A percentile compares a stretch with the other conserved stretches of the same genome.
Evolutionary conservation across 2,888 invertebrate genomes (phyloP).

Genomic region (Galerucella pusilla): DNA sequence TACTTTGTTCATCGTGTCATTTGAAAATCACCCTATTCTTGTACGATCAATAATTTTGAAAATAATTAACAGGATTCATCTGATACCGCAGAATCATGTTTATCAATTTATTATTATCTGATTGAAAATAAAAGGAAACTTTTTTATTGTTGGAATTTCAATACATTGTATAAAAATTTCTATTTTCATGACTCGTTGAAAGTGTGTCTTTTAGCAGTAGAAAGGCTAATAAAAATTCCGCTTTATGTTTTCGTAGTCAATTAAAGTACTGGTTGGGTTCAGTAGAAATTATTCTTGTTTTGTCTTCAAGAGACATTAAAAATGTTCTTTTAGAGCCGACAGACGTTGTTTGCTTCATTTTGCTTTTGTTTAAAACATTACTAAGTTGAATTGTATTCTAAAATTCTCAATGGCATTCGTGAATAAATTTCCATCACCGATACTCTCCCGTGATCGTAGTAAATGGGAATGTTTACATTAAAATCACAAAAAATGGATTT

Average conservation of each 20-base stretch:
- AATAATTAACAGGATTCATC: no score
- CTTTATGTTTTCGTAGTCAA: neutral
- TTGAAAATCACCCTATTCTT: no score
- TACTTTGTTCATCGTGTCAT: no score
- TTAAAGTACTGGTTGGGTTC: neutral
- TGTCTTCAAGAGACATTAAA: neutral
- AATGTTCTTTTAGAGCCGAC: neutral
- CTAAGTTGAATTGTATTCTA: neutral
- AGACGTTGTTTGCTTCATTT: neutral
- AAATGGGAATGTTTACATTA: neutral
- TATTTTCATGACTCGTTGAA: no score
- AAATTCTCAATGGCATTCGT: neutral
- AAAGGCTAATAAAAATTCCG: neutral
- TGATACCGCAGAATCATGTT: no score
- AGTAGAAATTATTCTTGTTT: neutral
- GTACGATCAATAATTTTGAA: no score
- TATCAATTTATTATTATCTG: no score
- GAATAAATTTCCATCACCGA: conserved; percentile 11
- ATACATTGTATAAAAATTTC: no score
- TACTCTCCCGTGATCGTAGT: neutral
- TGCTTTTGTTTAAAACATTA: conserved; percentile 11
- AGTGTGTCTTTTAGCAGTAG: no score
- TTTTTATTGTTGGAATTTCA: no score
- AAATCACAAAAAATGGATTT: neutral
- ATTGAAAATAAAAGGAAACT: no score